Base-by-base conservation (phyloP, 2,797 vertebrate genomes). In the Pipistrellus pipistrellus region DNA sequence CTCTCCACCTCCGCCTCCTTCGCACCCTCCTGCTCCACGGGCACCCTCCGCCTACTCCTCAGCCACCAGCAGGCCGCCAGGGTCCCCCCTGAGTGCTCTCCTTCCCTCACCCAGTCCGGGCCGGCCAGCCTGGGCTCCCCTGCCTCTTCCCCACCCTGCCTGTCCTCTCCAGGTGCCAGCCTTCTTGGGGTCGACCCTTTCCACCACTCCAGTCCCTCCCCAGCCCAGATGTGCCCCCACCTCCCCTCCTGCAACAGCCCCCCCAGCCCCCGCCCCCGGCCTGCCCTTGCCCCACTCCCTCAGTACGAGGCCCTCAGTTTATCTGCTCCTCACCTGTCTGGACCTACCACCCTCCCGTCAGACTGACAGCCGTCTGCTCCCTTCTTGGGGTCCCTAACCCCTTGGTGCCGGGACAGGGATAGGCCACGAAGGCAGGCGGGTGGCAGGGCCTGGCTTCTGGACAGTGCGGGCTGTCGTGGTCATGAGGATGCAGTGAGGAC, bases 201-300 rank as follows among this genome's bases (percentile, higher is more conserved):
- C 30, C 21, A 30, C 35, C 38, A 10, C 5, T 15, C 72, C 12
- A 6, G 30, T 6, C 57, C n/a, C 3, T 44, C 23, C 41, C 2
- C 5, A 0, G 17, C 38, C 2, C 5, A 0, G 17, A 15, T 6
- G 4, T 10, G 10, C 10, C 35, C 72, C 27, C 17, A 12, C 44
- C 20, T 51, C 3, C 32, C 41, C 30, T 48, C 3, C 53, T 57
- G 38, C 32, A 80, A 76, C 57, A 1, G 0, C 55, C 44, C 44
- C 44, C 44, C 44, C 44, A 9, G n/a, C 44, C 44, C 38, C 38
- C 38, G 6, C 38, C 38, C 38, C 38, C 38, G 6, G 38, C 38
- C 44, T 44, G 44, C 44, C 57, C 25, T 57, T 4, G 4, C 57
- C 57, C 57, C 57, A 8, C 35, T 20, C 11, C 32, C 30, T 38